phyloP scores from a whole-genome alignment of 2,113 vertebrate genomes.

The Patagioenas fasciata region DNA sequence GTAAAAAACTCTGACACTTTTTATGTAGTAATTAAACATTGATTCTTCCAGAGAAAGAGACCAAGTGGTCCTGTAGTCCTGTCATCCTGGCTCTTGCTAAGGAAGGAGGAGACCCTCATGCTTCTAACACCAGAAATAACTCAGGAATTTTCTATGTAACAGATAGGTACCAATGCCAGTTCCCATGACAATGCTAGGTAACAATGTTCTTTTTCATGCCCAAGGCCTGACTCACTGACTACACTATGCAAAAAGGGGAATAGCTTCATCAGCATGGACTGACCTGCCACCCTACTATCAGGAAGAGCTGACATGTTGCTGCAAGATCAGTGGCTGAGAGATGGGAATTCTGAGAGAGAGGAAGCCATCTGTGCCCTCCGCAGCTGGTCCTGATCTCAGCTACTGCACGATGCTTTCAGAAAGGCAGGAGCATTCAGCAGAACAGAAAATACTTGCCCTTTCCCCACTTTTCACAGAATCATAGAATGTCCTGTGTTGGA shows the following conservation, averaged over 20 bases:
- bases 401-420: not conserved
- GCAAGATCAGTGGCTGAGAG: not conserved
- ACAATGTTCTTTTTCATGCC: not conserved
- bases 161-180: not conserved
- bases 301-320: accelerated
- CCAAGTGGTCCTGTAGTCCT: not conserved
- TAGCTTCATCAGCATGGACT: not conserved
- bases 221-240: not conserved
- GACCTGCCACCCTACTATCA: not conserved
- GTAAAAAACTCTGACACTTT: not conserved
- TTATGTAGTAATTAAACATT: not conserved
- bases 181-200: not conserved
- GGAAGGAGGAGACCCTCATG: not conserved
- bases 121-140: not conserved
- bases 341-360: not conserved
- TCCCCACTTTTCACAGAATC: not conserved
- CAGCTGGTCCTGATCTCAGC: not conserved
- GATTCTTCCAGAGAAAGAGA: not conserved
- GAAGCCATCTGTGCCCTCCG: not conserved
- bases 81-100: not conserved
- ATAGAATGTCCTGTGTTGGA: no score
- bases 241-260: not conserved
- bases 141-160: not conserved
- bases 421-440: not conserved
- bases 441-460: not conserved